phyloP scores from a whole-genome alignment of 2,797 vertebrate genomes.

The Synanceia verrucosa region DNA sequence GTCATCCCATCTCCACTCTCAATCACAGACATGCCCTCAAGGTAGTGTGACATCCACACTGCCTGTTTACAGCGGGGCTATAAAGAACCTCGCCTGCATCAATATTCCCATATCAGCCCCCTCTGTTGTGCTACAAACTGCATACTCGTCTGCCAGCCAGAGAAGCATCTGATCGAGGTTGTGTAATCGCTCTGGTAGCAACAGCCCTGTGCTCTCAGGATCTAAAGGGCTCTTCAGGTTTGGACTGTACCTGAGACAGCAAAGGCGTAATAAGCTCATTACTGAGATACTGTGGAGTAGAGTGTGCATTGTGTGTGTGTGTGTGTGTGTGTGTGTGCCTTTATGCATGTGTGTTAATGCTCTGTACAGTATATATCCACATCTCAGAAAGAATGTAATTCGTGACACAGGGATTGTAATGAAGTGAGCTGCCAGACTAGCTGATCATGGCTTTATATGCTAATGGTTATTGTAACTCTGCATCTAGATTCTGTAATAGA shows the following conservation, averaged over 20 bases:
- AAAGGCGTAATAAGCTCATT: constrained; percentile 50
- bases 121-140: constrained; percentile 59
- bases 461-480: constrained; percentile 36
- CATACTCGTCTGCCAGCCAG: constrained; percentile 42
- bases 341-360: constrained; percentile 18
- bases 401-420: constrained; percentile 45
- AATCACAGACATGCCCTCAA: constrained; percentile 69
- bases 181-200: constrained; percentile 55
- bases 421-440: constrained; percentile 24
- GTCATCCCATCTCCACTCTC: constrained; percentile 67
- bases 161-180: constrained; percentile 51
- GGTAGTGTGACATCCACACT: constrained; percentile 59
- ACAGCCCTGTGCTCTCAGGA: constrained; percentile 37
- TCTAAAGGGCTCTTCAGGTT: constrained; percentile 64
- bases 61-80: constrained; percentile 67
- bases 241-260: constrained; percentile 44
- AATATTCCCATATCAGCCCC: constrained; percentile 71
- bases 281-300: constrained; percentile 18
- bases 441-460: constrained; percentile 46
- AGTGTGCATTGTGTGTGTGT: constrained; percentile 11
- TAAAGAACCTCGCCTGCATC: constrained; percentile 69
- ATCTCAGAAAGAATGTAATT: constrained; percentile 40
- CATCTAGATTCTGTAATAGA: constrained; percentile 43
- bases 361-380: neutral
- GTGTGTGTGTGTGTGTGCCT: constrained; percentile 15